Conservation (phyloP, 1,140 invertebrate species). For the Frieseomelitta varia region DNA sequence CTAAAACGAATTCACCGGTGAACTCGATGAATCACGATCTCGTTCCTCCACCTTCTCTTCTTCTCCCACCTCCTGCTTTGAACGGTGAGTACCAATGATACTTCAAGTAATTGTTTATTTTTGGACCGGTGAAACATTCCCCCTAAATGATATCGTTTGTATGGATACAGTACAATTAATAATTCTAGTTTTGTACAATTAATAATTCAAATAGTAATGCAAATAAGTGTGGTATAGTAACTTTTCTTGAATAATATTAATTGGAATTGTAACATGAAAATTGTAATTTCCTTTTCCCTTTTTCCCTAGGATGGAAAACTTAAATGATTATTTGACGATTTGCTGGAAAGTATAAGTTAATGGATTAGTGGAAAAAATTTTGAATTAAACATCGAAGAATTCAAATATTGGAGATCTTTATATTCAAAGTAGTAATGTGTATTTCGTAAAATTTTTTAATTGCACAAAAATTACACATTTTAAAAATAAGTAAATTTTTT, state of each 20-base stretch:
- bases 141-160: not conserved
- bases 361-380: too few relatives aligned
- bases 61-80: not conserved
- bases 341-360: not conserved
- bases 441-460: too few relatives aligned
- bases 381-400: not conserved
- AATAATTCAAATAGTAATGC: not conserved
- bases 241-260: not conserved
- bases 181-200: not conserved
- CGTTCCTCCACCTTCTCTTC: not conserved
- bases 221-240: not conserved
- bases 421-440: too few relatives aligned
- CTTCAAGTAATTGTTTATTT: conserved; percentile 16
- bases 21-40: conserved; percentile 37
- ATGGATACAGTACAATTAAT: not conserved
- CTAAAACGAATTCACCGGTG: conserved; percentile 17
- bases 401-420: not conserved
- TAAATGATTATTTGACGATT: not conserved
- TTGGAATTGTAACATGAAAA: not conserved
- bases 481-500: too few relatives aligned
- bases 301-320: not conserved
- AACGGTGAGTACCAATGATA: conserved; percentile 14
- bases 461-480: too few relatives aligned
- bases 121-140: not conserved
- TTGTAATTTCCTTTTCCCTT: not conserved